phyloP scores from a whole-genome alignment of 2,797 vertebrate species.

The Coilia nasus region DNA sequence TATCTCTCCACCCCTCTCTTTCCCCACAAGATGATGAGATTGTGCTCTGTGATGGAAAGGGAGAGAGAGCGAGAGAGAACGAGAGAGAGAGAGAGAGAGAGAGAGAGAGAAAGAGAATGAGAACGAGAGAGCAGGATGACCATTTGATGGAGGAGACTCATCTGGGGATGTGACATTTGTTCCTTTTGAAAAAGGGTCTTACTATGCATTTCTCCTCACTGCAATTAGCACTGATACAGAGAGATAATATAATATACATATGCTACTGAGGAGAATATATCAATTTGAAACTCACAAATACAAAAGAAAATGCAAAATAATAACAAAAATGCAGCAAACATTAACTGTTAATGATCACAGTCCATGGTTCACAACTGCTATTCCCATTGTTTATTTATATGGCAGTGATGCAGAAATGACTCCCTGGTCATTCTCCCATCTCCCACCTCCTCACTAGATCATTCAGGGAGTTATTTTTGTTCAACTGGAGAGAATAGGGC shows the following conservation, averaged over 20 bases:
- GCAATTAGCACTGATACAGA: neutral
- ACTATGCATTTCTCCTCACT: neutral
- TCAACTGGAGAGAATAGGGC: neutral
- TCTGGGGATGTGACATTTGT: neutral
- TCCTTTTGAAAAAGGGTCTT: neutral
- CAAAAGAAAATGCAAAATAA: neutral
- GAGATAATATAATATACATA: neutral
- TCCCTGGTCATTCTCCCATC: neutral
- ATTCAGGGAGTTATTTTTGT: slow-evolving; percentile 22
- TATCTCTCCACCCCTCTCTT: neutral
- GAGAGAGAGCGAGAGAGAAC: neutral
- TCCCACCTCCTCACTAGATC: neutral
- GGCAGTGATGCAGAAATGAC: neutral
- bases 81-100: neutral
- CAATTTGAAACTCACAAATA: neutral
- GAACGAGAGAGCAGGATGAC: neutral
- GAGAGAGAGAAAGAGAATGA: neutral
- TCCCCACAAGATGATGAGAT: neutral
- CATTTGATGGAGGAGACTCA: neutral
- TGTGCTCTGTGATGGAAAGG: slow-evolving; percentile 12
- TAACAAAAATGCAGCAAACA: neutral
- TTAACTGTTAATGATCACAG: neutral
- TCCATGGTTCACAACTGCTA: neutral
- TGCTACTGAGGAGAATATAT: neutral
- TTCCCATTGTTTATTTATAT: neutral